Base-by-base conservation (phyloP, 2,797 vertebrate genomes). In the Sebastes taczanowskii region DNA sequence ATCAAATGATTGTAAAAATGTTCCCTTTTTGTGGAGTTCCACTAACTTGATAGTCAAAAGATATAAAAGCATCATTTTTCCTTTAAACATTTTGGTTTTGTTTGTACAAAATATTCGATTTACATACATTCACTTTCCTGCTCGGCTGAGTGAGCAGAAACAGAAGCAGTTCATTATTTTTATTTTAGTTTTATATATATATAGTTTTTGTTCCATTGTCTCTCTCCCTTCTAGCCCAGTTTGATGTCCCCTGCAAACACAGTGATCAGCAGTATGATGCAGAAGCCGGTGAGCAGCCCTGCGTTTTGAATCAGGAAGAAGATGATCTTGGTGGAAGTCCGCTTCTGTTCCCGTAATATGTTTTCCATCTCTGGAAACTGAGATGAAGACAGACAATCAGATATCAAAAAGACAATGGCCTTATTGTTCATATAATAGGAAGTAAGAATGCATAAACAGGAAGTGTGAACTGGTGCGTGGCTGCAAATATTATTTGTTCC, bases 321-420 rank as follows among this genome's bases (percentile, higher is more conserved):
- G 60, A 95, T 2, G 5, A 95, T 3, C 66, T 94, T 94, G 5
- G 70, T 34, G 38, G 77, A 94, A 1, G 75, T 92, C 4, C 7
- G n/a, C 1, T 11, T 53, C 38, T 95, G 90, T 52, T 91, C 92
- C 18, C 10, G 85, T 14, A 91, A 84, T 18, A 96, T 95, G 77
- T 10, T 92, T 75, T 96, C 95, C 95, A 96, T 96, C 90, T 96
- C 96, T 58, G 96, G 95, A 71, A 96, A 95, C 96, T 96, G 92
- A 80, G 88, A 82, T 1, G 3, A 67, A 34, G 25, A 38, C 16
- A 1, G 8, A 58, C 22, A 66, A 27, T 77, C 29, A 74, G 20
- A 38, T 22, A 2, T 76, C 11, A 63, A 13, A 67, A 56, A 38
- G 0, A 67, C 64, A 71, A 22, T 18, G 25, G 2, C 16, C 2